Base-by-base conservation (phyloP, 2,888 invertebrate species). In the Microctonus brassicae region DNA sequence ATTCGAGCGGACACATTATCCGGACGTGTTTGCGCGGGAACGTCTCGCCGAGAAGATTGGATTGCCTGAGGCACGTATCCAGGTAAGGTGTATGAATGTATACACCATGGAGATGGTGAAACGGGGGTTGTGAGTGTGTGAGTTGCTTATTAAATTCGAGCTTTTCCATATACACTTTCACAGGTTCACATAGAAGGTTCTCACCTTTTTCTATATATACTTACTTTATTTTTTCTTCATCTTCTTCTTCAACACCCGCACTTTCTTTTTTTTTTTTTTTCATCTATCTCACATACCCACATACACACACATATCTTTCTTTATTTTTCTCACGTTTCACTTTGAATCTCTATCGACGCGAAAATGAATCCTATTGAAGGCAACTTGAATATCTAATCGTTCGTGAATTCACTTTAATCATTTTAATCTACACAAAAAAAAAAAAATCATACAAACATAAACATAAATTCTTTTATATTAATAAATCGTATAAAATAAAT, bases 41-140 rank as follows among this genome's bases (percentile, higher is more conserved):
- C 92, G 97, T 89, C 92, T 98, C 88, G 97, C 98, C 78, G 95
- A 95, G 90, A 97, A 97, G 93, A 98, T 98, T 90, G 96, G 96
- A 91, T 94, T 98, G 90, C 97, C 97, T 90, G 97, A 97, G 94
- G 97, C 97, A 91, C 94, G 97, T 93, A 98, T 98, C 93, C 97
- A 98, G 95, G 97, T 97, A 93, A 92, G 47, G 17, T 47, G 93
- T 92, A 91, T 90, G 90, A 87, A 86, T 86, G 87, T 84, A 84
- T 80, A 79, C 69, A 47, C 47, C 47, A 47, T 47, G 4, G 78
- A 75, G 85, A 83, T 82, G 83, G 83, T 78, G 83, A 76, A 60
- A 75, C 47, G 80, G 79, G 81, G 79, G 81, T 69, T 69, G 58
- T 72, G 71, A 66, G 66, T 60, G 70, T 70, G 73, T 66, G 72